Evolutionary conservation across 64 coral and sea anemone species (phyloP), one percentile per base, ranked within the genome.

Genomic region (Porites australiensis): DNA sequence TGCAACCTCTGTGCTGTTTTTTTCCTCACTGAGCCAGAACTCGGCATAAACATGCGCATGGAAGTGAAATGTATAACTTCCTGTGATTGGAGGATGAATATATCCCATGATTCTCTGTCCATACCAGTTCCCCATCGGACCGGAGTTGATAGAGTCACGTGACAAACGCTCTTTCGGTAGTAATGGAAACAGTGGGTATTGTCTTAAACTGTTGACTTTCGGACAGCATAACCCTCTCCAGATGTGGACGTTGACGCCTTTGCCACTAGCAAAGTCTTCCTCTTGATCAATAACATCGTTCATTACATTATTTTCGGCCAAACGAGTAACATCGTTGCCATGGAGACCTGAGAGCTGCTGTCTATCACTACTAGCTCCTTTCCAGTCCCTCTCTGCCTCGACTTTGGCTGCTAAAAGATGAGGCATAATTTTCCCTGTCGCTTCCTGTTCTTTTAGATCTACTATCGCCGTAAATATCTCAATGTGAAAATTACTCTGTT

Each of bases 41-140:
- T 91, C 89, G 4, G 89, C 64, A 48, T 62, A 74, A 14, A 60
- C 45, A 49, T 72, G 43, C 4, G 89, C 79, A 22, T 48, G n/a
- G 8, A 91, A 74, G 46, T 91, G 37, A 75, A 91, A 91, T 15
- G 50, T 72, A 43, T 75, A 83, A 22, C 58, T 18, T 50, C 89
- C 89, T 18, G 89, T 60, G 5, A 57, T 13, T 1, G 79, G 89
- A 3, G 89, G 79, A 81, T 91, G 44, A 48, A 91, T 16, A 53
- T 70, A 82, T 64, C 89, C 89, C 68, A 83, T 82, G 6, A 91
- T 73, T 64, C 89, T 82, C 54, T 91, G 89, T 23, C 65, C 89
- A 6, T 62, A 83, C 89, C 89, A 91, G 13, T 18, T 57, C 15
- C 52, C 79, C 45, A 37, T 6, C 54, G 51, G 89, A 75, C 59